Base-by-base conservation (phyloP, 2,888 invertebrate genomes). In the Brachypterus glaber region DNA sequence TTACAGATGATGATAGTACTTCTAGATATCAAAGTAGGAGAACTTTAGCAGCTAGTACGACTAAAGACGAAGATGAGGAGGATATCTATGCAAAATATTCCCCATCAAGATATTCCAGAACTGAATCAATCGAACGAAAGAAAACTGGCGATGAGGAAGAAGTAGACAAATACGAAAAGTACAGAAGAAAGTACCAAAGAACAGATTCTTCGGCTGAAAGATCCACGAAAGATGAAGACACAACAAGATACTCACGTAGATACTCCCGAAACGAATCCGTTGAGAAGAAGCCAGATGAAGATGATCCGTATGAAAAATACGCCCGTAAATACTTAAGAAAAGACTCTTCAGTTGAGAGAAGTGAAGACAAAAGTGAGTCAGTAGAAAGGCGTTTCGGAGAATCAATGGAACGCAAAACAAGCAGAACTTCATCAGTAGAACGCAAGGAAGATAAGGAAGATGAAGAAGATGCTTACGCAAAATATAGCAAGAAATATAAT, bases 141-240 rank as follows among this genome's bases (percentile, higher is more conserved):
- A 44, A 55, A 49, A 56, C 53, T 45, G 52, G 55, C 49, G 63
- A 58, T 54, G 59, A 58, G 35, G 55, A 53, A 26, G 57, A 58
- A 30, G 58, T 57, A 43, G 56, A 58, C 40, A 51, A 53, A 34
- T 57, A 58, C 25, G 51, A 54, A 3, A 59, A 57, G 40, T 58
- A 53, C 38, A 51, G 55, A 7, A 50, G 52, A 30, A 57, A 57
- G 34, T 60, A 59, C 41, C 51, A 56, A 1, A 49, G 57, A 42
- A 52, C 51, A 9, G 53, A 53, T 27, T 48, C 51, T 1, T 35
- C 43, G 8, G 33, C 44, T 8, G 39, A 44, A n/a, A 40, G 48
- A 15, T 24, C 37, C 4, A 35, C 43, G 26, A 39, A 43, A 12
- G 53, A 53, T 9, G 53, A 54, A 24, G 51, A 53, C 7, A 47